Base-by-base conservation (phyloP, 2,888 invertebrate species). In the Lamellibrachia satsuma region DNA sequence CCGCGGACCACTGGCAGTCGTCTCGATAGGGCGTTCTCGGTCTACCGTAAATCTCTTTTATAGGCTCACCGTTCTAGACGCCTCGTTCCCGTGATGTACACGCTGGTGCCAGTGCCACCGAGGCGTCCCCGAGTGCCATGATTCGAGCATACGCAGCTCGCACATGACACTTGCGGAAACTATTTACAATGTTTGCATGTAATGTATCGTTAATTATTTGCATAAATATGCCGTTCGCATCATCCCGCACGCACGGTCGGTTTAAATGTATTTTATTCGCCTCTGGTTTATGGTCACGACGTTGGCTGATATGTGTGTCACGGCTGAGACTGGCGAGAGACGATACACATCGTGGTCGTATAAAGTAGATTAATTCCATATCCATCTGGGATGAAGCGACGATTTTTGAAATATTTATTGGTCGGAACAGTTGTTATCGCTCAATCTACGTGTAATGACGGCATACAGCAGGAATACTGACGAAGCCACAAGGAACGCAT, bases 201-300 rank as follows among this genome's bases (percentile, higher is more conserved):
- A 75, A 75, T 11, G n/a, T 75, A 75, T 75, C n/a, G 75, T 6
- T 22, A 22, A 75, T 75, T 75, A 75, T 75, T 75, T 22, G 75
- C 75, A 75, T 75, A 75, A 75, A 75, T 75, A 15, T 75, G 75
- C 75, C 15, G 75, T 75, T 75, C 15, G 22, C 15, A 75, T 75
- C 22, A 22, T n/a, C 75, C 22, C n/a, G 22, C 22, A 75, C n/a
- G 22, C 22, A 75, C 75, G 15, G 75, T 15, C 75, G 75, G 75
- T 75, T 75, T 75, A 75, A 75, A 75, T 75, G 22, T 75, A n/a
- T 75, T 75, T 75, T 75, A 75, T 75, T 75, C 75, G 75, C 75
- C 22, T 75, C n/a, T 75, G 75, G 22, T 75, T 75, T 75, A 75
- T 75, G 75, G 75, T 75, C 15, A 75, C 75, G 22, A 75, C n/a